Conservation (phyloP, 1,140 invertebrate genomes). For the Aphaenogaster rudis region DNA sequence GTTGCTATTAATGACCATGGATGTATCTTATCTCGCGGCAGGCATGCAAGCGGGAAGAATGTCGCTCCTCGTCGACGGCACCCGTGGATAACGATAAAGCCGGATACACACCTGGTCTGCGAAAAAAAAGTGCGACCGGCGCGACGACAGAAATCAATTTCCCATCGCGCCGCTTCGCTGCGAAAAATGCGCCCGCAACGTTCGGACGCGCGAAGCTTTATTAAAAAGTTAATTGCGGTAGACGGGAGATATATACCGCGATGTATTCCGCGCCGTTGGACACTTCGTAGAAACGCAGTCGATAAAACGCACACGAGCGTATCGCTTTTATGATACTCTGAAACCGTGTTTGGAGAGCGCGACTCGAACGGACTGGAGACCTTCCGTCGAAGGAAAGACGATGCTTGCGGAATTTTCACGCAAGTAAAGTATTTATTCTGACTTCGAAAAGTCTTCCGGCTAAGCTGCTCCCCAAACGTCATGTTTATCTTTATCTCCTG, state of each 20-base stretch:
- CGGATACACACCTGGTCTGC: slow-evolving; percentile 41
- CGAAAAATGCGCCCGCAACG: slow-evolving; percentile 39
- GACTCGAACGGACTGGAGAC: neutral
- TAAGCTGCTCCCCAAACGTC: slow-evolving; percentile 35
- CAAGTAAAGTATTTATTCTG: slow-evolving; percentile 51
- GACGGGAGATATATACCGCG: slow-evolving; percentile 34
- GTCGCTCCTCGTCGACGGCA: slow-evolving; percentile 12
- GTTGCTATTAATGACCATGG: slow-evolving; percentile 40
- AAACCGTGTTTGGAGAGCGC: slow-evolving; percentile 17
- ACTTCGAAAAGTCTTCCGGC: slow-evolving; percentile 43
- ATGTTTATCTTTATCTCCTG: slow-evolving; percentile 51
- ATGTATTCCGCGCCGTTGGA: slow-evolving; percentile 35
- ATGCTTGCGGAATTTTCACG: slow-evolving; percentile 44
- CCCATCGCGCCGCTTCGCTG: slow-evolving; percentile 21
- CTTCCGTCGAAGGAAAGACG: neutral
- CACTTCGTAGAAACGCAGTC: slow-evolving; percentile 26
- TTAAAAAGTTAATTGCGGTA: slow-evolving; percentile 61
- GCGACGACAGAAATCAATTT: slow-evolving; percentile 50
- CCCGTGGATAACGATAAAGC: slow-evolving; percentile 38
- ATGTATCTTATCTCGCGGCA: slow-evolving; percentile 38
- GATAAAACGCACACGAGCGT: slow-evolving; percentile 38
- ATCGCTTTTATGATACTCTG: slow-evolving; percentile 39
- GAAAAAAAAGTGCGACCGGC: slow-evolving; percentile 2
- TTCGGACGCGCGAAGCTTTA: slow-evolving; percentile 48
- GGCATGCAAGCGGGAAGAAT: slow-evolving; percentile 48